phyloP scores from a whole-genome alignment of 1,140 invertebrate genomes.

The Dinothrombium tinctorium region DNA sequence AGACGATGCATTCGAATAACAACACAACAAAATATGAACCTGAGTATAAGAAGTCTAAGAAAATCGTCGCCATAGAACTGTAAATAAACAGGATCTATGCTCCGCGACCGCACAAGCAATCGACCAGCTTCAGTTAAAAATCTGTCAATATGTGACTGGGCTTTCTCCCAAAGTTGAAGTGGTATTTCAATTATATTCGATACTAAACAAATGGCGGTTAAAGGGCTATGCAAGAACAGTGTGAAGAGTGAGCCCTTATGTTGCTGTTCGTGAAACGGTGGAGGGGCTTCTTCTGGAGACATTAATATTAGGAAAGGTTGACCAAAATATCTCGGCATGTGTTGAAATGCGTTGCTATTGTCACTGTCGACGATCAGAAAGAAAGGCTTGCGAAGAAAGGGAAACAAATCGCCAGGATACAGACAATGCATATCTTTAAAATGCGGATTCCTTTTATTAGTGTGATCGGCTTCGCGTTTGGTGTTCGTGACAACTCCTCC shows the following conservation, averaged over 20 bases:
- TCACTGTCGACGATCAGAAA: slow-evolving; percentile 86
- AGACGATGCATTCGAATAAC: slow-evolving; percentile 58
- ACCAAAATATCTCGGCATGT: slow-evolving; percentile 73
- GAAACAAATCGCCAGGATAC: slow-evolving; percentile 75
- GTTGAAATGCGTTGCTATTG: slow-evolving; percentile 78
- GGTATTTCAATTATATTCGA: slow-evolving; percentile 65
- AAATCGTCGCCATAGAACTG: slow-evolving; percentile 87
- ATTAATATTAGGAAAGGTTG: slow-evolving; percentile 81
- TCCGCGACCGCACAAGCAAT: slow-evolving; percentile 48
- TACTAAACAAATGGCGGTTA: slow-evolving; percentile 76
- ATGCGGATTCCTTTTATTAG: not conserved
- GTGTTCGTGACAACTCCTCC: slow-evolving; percentile 63
- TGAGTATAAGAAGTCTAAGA: slow-evolving; percentile 53
- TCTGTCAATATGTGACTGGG: slow-evolving; percentile 58
- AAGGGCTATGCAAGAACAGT: slow-evolving; percentile 73
- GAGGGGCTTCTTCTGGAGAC: slow-evolving; percentile 70
- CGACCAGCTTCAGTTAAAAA: slow-evolving; percentile 70
- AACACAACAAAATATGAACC: slow-evolving; percentile 80
- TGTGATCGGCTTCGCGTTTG: slow-evolving; percentile 1
- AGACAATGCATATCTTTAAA: slow-evolving; percentile 26
- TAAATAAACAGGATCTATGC: slow-evolving; percentile 52
- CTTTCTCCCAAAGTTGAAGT: slow-evolving; percentile 65
- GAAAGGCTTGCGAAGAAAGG: slow-evolving; percentile 68
- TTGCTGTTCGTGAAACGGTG: slow-evolving; percentile 59
- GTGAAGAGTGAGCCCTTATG: slow-evolving; percentile 82